phyloP scores from a whole-genome alignment of 1,140 invertebrate species.

The Ylistrum balloti region DNA sequence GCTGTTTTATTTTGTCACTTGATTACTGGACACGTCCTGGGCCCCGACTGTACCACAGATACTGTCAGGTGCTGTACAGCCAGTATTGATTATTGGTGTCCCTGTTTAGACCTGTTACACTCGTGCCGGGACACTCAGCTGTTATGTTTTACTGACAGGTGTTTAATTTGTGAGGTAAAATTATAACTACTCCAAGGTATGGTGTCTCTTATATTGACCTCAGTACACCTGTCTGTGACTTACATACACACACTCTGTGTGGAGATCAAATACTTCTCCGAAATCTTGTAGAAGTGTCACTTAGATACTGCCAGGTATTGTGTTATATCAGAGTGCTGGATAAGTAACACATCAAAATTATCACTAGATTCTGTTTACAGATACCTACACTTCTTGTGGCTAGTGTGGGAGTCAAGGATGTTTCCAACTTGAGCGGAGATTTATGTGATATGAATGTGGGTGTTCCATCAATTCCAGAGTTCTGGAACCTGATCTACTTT shows the following conservation, averaged over 20 bases:
- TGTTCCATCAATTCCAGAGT: not conserved
- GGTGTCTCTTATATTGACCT: not conserved
- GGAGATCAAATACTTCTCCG: not conserved
- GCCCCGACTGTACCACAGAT: too few species aligned
- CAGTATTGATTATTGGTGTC: constrained; percentile 1
- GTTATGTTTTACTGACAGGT: not conserved
- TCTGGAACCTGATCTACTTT: not conserved
- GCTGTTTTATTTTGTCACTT: not conserved
- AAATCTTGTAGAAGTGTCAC: not conserved
- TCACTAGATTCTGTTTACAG: not conserved
- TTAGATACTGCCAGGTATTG: not conserved
- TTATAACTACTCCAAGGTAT: not conserved
- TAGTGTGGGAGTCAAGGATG: not conserved
- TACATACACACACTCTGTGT: not conserved
- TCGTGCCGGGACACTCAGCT: not conserved
- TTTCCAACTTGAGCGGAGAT: not conserved
- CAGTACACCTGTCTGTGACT: not conserved
- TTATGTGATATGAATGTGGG: not conserved
- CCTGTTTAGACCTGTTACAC: not conserved
- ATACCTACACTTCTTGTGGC: not conserved
- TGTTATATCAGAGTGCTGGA: not conserved
- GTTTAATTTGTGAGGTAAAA: not conserved
- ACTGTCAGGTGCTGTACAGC: too few species aligned
- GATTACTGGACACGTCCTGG: not conserved
- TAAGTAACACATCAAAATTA: not conserved